Conservation (phyloP, 2,113 vertebrate species). For the Sinocyclocheilus anophthalmus region DNA sequence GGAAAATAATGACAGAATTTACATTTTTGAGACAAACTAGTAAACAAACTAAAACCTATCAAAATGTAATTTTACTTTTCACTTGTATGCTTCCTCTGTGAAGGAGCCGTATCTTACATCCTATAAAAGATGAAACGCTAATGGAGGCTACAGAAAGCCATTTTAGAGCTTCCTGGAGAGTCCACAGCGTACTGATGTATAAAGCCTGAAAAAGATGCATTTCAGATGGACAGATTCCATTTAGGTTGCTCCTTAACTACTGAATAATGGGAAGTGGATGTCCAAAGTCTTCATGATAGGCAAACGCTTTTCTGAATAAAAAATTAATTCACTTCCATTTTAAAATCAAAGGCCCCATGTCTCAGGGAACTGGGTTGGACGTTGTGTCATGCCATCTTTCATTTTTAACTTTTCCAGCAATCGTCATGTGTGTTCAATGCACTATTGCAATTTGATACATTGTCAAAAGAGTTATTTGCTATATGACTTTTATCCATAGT, state of each 20-base stretch:
- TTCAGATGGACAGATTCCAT: constrained; percentile 20
- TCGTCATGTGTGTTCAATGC: neutral
- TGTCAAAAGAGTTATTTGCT: constrained; percentile 2
- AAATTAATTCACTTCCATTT: neutral
- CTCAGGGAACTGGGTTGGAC: constrained; percentile 1
- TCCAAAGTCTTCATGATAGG: neutral
- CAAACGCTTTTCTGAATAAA: constrained; percentile 25
- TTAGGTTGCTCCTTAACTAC: constrained; percentile 5
- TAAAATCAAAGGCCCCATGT: neutral
- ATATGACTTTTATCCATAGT: neutral
- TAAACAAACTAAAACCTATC: constrained; percentile 1
- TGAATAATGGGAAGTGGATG: constrained; percentile 15
- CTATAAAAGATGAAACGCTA: constrained; percentile 30
- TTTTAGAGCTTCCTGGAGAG: constrained; percentile 19
- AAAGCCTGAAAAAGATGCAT: constrained; percentile 39
- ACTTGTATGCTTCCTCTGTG: neutral
- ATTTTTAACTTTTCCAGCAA: neutral
- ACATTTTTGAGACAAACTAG: too few species aligned
- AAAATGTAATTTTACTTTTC: neutral
- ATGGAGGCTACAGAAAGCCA: constrained; percentile 31
- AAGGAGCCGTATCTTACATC: neutral
- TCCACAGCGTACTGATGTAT: neutral
- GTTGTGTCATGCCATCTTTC: neutral
- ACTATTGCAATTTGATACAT: neutral
- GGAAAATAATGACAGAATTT: too few species aligned